Conservation (phyloP, 2,888 invertebrate species). For the Galerucella calmariensis region DNA sequence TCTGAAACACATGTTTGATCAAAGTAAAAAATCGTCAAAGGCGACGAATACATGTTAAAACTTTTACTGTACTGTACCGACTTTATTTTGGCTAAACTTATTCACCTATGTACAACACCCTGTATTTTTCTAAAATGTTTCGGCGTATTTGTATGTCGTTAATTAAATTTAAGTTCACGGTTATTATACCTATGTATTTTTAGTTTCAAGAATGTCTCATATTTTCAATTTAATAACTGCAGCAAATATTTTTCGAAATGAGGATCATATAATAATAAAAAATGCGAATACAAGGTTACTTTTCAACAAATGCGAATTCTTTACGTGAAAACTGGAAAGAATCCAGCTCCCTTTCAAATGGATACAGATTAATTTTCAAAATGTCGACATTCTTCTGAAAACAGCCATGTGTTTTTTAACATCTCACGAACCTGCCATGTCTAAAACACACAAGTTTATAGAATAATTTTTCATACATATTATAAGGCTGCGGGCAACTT, state of each 20-base stretch:
- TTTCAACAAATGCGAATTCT: not conserved
- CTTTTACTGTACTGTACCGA: no score
- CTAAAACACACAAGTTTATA: slow-evolving; percentile 1
- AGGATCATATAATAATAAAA: not conserved
- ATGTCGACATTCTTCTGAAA: slow-evolving; percentile 18
- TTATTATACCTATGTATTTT: no score
- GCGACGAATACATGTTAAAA: no score
- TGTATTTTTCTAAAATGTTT: no score
- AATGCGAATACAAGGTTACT: not conserved
- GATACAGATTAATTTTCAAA: slow-evolving; percentile 20
- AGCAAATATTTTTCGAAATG: not conserved
- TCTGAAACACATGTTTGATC: no score
- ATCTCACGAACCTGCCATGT: slow-evolving; percentile 7
- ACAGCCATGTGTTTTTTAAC: slow-evolving; percentile 23
- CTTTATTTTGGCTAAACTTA: no score
- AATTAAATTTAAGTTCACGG: no score
- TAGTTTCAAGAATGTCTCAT: no score
- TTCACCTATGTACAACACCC: no score
- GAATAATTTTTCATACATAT: not conserved
- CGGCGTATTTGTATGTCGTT: no score
- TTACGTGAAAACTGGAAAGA: slow-evolving; percentile 8
- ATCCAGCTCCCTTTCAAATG: slow-evolving; percentile 23
- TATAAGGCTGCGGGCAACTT: not conserved
- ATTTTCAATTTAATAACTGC: not conserved
- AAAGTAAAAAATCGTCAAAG: no score